phyloP scores from a whole-genome alignment of 2,888 invertebrate species.

The Calephelis perditalis region DNA sequence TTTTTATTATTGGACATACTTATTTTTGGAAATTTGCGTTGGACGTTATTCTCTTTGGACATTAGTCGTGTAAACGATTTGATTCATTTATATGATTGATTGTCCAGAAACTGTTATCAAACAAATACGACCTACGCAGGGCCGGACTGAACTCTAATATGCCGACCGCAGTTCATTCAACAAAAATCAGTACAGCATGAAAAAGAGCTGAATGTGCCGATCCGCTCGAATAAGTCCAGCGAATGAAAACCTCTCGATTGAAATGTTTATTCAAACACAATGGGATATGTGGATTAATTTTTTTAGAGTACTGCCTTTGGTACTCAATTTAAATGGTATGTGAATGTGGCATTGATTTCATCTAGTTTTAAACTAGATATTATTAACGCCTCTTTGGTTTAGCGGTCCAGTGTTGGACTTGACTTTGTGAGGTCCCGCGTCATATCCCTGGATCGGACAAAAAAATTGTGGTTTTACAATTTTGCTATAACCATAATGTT shows the following conservation, averaged over 20 bases:
- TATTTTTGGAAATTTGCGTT: too few relatives aligned
- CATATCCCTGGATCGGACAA: too few relatives aligned
- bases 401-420: too few relatives aligned
- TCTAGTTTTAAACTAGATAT: not conserved
- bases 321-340: conserved; percentile 23
- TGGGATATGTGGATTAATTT: conserved; percentile 50
- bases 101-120: conserved; percentile 9
- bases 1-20: too few relatives aligned
- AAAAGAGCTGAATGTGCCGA: conserved; percentile 64
- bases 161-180: conserved; percentile 59
- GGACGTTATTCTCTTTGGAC: too few relatives aligned
- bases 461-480: too few relatives aligned
- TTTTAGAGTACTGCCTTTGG: conserved; percentile 24
- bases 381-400: too few relatives aligned
- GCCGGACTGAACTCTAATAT: conserved; percentile 46
- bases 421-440: too few relatives aligned
- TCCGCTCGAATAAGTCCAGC: conserved; percentile 54
- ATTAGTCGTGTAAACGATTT: too few relatives aligned
- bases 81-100: not conserved
- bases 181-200: conserved; percentile 52
- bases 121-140: conserved; percentile 4
- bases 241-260: conserved; percentile 62
- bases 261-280: conserved; percentile 70
- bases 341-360: not conserved
- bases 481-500: too few relatives aligned